A percentile compares a stretch with the other conserved stretches of the same genome.
Conservation (phyloP, 2,113 vertebrate species). For the Carlito syrichta region DNA sequence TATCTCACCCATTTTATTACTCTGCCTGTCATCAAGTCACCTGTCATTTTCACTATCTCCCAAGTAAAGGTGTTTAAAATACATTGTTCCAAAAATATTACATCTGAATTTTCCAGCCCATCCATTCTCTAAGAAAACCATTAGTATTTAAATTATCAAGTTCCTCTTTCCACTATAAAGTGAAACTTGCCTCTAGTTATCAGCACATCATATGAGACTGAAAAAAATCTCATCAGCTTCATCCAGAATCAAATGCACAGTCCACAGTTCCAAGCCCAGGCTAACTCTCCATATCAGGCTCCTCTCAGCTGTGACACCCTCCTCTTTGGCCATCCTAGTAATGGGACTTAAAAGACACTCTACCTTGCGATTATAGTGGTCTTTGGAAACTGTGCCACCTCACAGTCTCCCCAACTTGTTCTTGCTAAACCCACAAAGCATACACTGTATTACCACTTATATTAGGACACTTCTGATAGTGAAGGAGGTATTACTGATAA, state of each 20-base stretch:
- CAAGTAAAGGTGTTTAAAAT: constrained; percentile 11
- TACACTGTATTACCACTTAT: not conserved
- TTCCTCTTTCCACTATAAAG: not conserved
- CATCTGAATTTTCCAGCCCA: not conserved
- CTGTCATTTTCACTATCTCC: not conserved
- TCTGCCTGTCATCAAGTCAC: not conserved
- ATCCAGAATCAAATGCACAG: not conserved
- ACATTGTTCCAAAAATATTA: not conserved
- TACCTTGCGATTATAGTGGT: not conserved
- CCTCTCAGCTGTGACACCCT: not conserved
- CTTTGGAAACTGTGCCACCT: not conserved
- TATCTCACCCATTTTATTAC: not conserved
- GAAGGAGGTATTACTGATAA: not conserved
- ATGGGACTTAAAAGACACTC: not conserved
- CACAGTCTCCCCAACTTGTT: not conserved
- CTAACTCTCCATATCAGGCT: not conserved
- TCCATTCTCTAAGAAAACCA: constrained; percentile 20
- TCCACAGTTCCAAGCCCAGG: not conserved
- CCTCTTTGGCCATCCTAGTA: not conserved
- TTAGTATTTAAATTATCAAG: not conserved
- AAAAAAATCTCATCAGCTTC: not conserved
- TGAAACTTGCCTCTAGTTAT: not conserved
- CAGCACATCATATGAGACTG: not conserved
- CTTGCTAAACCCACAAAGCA: not conserved
- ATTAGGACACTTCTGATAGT: not conserved